Evolutionary conservation across 2,113 vertebrate species (phyloP), one percentile per base, ranked within the genome.

Genomic region (Riparia riparia): DNA sequence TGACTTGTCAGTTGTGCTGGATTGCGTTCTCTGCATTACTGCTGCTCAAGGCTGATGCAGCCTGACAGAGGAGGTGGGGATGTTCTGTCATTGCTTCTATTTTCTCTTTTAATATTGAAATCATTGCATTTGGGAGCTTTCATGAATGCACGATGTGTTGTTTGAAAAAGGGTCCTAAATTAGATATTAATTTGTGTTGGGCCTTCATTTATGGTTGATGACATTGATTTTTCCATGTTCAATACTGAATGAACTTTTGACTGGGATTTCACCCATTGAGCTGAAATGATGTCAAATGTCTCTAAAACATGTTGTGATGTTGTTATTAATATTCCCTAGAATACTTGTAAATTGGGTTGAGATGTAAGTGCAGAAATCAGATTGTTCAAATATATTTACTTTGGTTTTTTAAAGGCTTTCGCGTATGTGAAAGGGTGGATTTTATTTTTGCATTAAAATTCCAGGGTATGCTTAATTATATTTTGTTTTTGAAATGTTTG

Each of bases 171-270:
- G 6, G 25, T 86, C 57, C 50, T 80, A 88, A 93, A 84, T 94
- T 60, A 92, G 80, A 29, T 81, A 68, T 22, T 79, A 61, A 84
- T 91, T 92, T 85, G 20, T 64, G 29, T 82, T 49, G 10, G 39
- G 47, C 54, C 31, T 92, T 89, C 58, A 20, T 74, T 86, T 72
- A 26, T 82, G 44, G 50, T 77, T 94, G 79, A 85, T 2, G 7
- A 41, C 71, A 82, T 77, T 94, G 89, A 89, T 95, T 95, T 91
- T 89, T 95, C 85, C 53, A 0, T 92, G 74, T 81, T 92, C 76
- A 44, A 17, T 96, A 54, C 58, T 66, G 45, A 85, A 58, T 89
- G 81, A 93, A 85, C 66, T 92, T 95, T 31, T 9, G 21, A 89
- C 66, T 77, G 37, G 71, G 84, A 87, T 65, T 91, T 83, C 2